Evolutionary conservation across 53 echinoderm and acorn worm species (phyloP), one percentile per base, ranked within the genome.

Genomic region (Actinopyga echinites): DNA sequence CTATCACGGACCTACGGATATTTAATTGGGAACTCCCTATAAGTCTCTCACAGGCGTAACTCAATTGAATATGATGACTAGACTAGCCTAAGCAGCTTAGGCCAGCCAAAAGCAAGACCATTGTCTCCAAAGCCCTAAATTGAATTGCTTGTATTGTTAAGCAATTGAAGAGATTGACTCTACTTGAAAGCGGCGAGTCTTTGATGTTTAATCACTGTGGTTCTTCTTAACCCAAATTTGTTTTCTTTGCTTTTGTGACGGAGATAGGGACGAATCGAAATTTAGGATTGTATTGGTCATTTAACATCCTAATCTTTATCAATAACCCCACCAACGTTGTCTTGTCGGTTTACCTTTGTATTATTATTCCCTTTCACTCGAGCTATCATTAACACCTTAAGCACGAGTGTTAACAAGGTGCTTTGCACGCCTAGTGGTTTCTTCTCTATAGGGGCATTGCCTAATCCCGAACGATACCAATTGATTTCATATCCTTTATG

Each of bases 261-360:
- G 8, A 32, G 22, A 30, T 30, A 30, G n/a, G 32, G 68, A 36
- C 37, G 37, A 37, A 68, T 68, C 68, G 68, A 68, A 68, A 9
- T 68, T 31, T 68, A 38, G 12, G 68, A 68, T 38, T 68, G 68
- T 68, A 38, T 36, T 68, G 37, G 34, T 23, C 68, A 40, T 38
- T 68, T 68, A 68, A 68, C 37, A 37, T 68, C 35, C 68, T 68
- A 68, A 68, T 68, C 68, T 68, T 68, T 36, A 22, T 68, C 68
- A 68, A 68, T 68, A 68, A 23, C 68, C 68, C 68, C 68, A 68
- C 68, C 68, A 68, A 68, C 68, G 68, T 68, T n/a, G 68, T 37
- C 5, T 21, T 68, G 68, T 68, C 68, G 68, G 68, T 33, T n/a
- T 34, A 36, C 7, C 35, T 68, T 68, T 68, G 68, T 68, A 68